A percentile compares a stretch with the other conserved stretches of the same genome.
phyloP scores from a whole-genome alignment of 2,113 vertebrate species.

The Irena cyanogastra region DNA sequence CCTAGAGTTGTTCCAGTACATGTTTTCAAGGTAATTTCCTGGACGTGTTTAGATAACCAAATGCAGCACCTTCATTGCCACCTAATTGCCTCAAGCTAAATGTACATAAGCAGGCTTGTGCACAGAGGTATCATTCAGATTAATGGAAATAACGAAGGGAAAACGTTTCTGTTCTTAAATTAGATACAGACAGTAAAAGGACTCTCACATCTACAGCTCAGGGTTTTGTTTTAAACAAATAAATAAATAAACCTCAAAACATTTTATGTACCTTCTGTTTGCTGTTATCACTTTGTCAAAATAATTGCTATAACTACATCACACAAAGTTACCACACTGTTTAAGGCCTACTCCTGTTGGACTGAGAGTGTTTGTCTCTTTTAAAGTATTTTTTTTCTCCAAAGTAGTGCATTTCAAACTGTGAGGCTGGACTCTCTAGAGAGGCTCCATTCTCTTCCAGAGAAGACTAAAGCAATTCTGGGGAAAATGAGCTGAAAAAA shows the following conservation, averaged over 20 bases:
- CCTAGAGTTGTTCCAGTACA: background rate
- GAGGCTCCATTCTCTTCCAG: slow-evolving; percentile 15
- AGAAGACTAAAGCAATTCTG: background rate
- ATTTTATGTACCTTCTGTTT: background rate
- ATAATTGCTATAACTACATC: slow-evolving; percentile 16
- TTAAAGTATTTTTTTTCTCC: slow-evolving; percentile 27
- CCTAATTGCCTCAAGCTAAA: background rate
- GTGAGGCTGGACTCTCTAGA: slow-evolving; percentile 30
- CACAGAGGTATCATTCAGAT: background rate
- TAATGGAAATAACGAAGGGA: background rate
- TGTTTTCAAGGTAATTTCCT: background rate
- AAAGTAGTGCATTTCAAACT: slow-evolving; percentile 17
- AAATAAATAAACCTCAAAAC: background rate
- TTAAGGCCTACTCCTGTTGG: slow-evolving; percentile 7
- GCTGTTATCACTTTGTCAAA: slow-evolving; percentile 26
- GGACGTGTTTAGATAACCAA: background rate
- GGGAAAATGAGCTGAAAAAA: background rate
- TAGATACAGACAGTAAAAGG: background rate
- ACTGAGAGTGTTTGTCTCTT: background rate
- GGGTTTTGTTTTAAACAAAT: background rate
- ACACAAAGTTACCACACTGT: background rate
- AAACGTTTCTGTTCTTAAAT: background rate
- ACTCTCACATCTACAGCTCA: background rate
- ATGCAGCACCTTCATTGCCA: background rate
- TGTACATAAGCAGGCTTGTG: background rate